Conservation (phyloP, 2,113 vertebrate genomes). For the Scomber japonicus region DNA sequence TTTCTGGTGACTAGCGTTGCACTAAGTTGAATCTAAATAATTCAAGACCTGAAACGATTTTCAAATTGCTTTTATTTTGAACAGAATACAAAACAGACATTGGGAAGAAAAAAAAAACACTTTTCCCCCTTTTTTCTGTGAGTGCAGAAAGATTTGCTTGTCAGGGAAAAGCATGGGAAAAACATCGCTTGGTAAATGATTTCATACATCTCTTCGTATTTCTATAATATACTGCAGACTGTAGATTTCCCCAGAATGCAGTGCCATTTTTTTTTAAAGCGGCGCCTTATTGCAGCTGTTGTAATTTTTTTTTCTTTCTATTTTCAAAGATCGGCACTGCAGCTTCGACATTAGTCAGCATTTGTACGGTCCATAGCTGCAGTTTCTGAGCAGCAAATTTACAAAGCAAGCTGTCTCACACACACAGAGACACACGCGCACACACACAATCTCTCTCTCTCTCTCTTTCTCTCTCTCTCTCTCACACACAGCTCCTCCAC, state of each 20-base stretch:
- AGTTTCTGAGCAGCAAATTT: conserved; percentile 69
- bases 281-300: conserved; percentile 59
- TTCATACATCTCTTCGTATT: conserved; percentile 68
- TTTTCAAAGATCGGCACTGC: conserved; percentile 63
- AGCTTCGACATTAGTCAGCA: conserved; percentile 77
- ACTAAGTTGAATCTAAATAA: conserved; percentile 87
- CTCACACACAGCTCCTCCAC: conserved; percentile 37
- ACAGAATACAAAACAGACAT: conserved; percentile 76
- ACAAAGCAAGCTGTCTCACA: conserved; percentile 66
- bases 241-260: conserved; percentile 39
- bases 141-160: conserved; percentile 70
- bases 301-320: conserved; percentile 23
- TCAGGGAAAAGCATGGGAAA: conserved; percentile 52
- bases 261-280: conserved; percentile 32
- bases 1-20: conserved; percentile 79
- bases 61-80: conserved; percentile 84
- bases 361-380: conserved; percentile 71
- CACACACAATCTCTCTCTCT: not conserved
- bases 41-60: conserved; percentile 81
- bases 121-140: conserved; percentile 10
- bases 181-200: conserved; percentile 66
- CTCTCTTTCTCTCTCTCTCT: no score
- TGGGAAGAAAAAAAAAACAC: conserved; percentile 29
- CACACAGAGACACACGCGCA: conserved; percentile 23
- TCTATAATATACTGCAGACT: conserved; percentile 37